Evolutionary conservation across 2,888 invertebrate species (phyloP), one percentile per base, ranked within the genome.

Genomic region (Dynastes hyllus): DNA sequence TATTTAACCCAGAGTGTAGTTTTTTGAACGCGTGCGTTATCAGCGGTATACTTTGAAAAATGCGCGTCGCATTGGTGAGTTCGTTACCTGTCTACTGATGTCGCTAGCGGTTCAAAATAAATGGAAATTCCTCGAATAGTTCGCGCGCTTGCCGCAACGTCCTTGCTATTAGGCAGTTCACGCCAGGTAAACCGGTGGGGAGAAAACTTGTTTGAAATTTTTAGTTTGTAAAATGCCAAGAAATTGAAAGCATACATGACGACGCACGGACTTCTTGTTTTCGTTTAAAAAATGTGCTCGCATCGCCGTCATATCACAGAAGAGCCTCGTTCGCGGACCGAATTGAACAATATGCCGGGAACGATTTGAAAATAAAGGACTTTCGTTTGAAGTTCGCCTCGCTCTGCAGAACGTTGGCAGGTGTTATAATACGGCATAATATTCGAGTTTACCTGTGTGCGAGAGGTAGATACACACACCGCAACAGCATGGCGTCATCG

Each of bases 161-260:
- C 82, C 81, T 81, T 83, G 75, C 81, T 82, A 83, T 83, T 83
- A 82, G 82, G 82, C 81, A 83, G 82, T 83, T 80, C 82, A 82
- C 73, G 81, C 55, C 87, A 87, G 87, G 87, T 87, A 85, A 78
- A 70, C 76, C 79, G 85, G 84, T 79, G 84, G 88, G 88, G 87
- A 86, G 77, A 82, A 88, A 89, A 88, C 88, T 88, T 85, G 88
- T 89, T 88, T 88, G 83, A 88, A 89, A 88, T 88, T 88, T 88
- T 88, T 87, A 88, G 88, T 88, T 86, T 82, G 83, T 86, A 87
- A 87, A 87, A 87, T 86, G 87, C 86, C 85, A 86, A 86, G 84
- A 83, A 84, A 86, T 86, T 84, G 87, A 86, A 86, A 86, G 86
- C 86, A 86, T 82, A 83, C 81, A 76, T 80, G 78, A 80, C 80